These are phyloP conservation scores for Orthosia gothica DNA, from an alignment of 2,888 invertebrate species.

Conservation along the genomic window DNA sequence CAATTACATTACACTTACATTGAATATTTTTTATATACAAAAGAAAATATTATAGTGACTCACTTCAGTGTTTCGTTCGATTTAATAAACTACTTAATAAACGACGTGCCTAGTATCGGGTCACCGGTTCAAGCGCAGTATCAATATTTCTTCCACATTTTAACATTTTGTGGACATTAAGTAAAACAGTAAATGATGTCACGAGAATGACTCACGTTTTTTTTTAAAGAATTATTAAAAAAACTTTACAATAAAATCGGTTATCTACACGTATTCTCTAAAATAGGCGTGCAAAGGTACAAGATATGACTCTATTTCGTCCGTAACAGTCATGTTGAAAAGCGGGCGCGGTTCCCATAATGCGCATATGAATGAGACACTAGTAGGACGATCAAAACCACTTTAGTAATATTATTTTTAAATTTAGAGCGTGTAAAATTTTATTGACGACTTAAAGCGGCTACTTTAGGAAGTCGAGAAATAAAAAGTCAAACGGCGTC, in stretches of 20 bases:
- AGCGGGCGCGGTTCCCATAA: constrained; percentile 69
- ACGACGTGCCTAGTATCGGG: constrained; percentile 83
- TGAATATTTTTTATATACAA: constrained; percentile 56
- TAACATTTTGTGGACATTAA: constrained; percentile 84
- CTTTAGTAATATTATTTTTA: constrained; percentile 34
- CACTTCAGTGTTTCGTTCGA: constrained; percentile 77
- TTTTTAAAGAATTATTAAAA: constrained; percentile 77
- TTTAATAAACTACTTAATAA: constrained; percentile 78
- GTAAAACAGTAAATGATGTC: constrained; percentile 90
- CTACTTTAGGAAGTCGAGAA: constrained; percentile 19
- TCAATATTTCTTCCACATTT: constrained; percentile 87
- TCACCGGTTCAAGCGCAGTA: constrained; percentile 88
- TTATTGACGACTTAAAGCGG: constrained; percentile 43
- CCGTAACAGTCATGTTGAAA: constrained; percentile 70
- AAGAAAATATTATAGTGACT: constrained; percentile 75
- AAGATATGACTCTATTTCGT: constrained; percentile 63
- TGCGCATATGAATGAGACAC: constrained; percentile 61
- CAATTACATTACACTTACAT: too few species aligned
- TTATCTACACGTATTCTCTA: constrained; percentile 68
- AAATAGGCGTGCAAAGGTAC: constrained; percentile 58
- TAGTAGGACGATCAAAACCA: constrained; percentile 41
- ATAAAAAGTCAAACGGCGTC: constrained; percentile 37
- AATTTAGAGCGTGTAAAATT: constrained; percentile 47
- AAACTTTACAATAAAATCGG: constrained; percentile 76
- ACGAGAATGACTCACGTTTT: constrained; percentile 84